Conservation (phyloP, 2,113 vertebrate genomes). For the Nestor notabilis region DNA sequence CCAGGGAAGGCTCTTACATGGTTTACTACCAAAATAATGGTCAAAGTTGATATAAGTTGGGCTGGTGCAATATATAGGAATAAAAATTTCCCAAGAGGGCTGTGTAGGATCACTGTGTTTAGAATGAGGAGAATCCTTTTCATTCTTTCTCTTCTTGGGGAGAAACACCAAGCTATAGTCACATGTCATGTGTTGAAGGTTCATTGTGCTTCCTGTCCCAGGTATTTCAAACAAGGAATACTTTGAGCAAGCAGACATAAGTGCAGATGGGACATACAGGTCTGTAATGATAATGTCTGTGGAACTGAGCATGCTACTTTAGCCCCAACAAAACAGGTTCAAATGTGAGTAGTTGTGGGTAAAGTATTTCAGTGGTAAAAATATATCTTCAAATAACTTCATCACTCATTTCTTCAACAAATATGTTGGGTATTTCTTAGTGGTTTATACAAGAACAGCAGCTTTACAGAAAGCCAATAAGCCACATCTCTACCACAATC, state of each 20-base stretch:
- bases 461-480: background rate
- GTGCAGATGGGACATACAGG: background rate
- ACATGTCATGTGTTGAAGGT: background rate
- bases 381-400: background rate
- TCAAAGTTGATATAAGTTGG: background rate
- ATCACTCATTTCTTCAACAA: background rate
- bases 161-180: background rate
- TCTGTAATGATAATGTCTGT: background rate
- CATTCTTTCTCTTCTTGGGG: background rate
- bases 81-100: background rate
- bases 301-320: background rate
- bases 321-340: background rate
- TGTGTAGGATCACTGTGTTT: background rate
- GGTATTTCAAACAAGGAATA: background rate
- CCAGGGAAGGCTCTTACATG: background rate
- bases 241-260: background rate
- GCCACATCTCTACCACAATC: background rate
- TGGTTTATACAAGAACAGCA: background rate
- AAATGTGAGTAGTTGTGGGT: background rate
- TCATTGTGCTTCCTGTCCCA: background rate
- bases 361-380: background rate
- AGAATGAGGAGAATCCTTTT: background rate
- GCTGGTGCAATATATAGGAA: background rate
- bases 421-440: background rate
- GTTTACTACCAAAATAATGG: background rate